Evolutionary conservation across 2,797 vertebrate species (phyloP).

Genomic region (Oryzias sinensis): DNA sequence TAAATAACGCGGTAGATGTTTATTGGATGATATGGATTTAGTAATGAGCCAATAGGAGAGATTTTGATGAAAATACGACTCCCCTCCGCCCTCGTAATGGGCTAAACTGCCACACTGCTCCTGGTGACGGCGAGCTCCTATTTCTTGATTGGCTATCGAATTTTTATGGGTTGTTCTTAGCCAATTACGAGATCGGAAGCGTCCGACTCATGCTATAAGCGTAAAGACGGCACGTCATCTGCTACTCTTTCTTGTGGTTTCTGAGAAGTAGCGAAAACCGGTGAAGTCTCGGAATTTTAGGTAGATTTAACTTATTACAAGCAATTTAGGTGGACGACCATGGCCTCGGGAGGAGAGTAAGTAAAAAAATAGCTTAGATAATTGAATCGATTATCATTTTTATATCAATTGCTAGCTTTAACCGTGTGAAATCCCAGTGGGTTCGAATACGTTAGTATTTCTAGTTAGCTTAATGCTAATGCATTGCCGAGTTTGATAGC

Average conservation of each 20-base stretch:
- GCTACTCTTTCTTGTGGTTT: constrained; percentile 59
- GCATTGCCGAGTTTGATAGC: constrained; percentile 33
- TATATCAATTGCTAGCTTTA: neutral
- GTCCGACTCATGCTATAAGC: constrained; percentile 51
- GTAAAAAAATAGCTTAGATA: constrained; percentile 43
- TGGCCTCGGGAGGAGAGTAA: constrained; percentile 86
- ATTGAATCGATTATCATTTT: neutral
- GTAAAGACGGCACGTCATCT: constrained; percentile 61
- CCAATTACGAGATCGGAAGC: constrained; percentile 55
- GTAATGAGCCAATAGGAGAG: constrained; percentile 46
- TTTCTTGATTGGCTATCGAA: constrained; percentile 40
- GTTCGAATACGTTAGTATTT: constrained; percentile 39
- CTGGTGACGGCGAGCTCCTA: constrained; percentile 1
- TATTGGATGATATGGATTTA: constrained; percentile 51
- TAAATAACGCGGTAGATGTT: constrained; percentile 58
- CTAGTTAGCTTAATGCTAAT: constrained; percentile 57
- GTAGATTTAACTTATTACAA: constrained; percentile 75
- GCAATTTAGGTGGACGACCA: constrained; percentile 72
- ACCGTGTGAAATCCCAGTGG: constrained; percentile 27
- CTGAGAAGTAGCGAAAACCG: constrained; percentile 46
- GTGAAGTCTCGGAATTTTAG: constrained; percentile 57
- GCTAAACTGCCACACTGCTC: constrained; percentile 15
- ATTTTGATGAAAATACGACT: constrained; percentile 6
- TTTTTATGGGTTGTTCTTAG: constrained; percentile 11
- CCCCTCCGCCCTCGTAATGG: constrained; percentile 31